These are phyloP conservation scores for Leptopilina syphax DNA, from an alignment of 2,888 invertebrate genomes.

Conservation along the genomic window DNA sequence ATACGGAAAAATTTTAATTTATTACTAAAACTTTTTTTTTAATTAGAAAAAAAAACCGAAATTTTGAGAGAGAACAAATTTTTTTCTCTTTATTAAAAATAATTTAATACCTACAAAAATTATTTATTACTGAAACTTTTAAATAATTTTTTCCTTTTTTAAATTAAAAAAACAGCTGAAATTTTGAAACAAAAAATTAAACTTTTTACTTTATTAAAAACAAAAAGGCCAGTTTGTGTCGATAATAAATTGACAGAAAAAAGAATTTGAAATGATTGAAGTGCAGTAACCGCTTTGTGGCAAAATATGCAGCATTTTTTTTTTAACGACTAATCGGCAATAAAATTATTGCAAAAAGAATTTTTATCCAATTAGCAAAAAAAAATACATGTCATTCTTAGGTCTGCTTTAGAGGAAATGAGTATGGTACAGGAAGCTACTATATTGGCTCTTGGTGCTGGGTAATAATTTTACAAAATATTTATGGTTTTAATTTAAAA, in stretches of 20 bases:
- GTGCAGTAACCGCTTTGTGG: slow-evolving; percentile 4
- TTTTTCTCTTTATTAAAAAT: too few relatives aligned
- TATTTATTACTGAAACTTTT: too few relatives aligned
- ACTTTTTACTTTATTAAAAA: too few relatives aligned
- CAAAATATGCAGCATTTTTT: slow-evolving; percentile 12
- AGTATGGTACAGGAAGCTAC: slow-evolving; percentile 74
- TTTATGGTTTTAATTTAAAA: slow-evolving; percentile 43
- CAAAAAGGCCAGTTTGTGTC: too few relatives aligned
- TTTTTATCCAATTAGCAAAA: slow-evolving; percentile 6
- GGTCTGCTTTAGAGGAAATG: slow-evolving; percentile 71
- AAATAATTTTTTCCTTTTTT: too few relatives aligned
- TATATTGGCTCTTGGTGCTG: slow-evolving; percentile 74
- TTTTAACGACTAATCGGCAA: slow-evolving; percentile 11
- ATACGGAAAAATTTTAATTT: too few relatives aligned
- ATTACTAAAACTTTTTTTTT: too few relatives aligned
- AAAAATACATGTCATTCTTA: slow-evolving; percentile 58
- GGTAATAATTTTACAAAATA: slow-evolving; percentile 66
- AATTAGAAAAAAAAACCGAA: too few relatives aligned
- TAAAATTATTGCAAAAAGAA: neutral
- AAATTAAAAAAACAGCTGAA: too few relatives aligned
- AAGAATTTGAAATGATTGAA: neutral
- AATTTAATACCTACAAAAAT: too few relatives aligned
- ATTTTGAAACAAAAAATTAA: too few relatives aligned
- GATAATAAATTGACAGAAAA: neutral
- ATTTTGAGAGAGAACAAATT: too few relatives aligned